Conservation (phyloP, 2,797 vertebrate species). For the Anguilla marmorata region DNA sequence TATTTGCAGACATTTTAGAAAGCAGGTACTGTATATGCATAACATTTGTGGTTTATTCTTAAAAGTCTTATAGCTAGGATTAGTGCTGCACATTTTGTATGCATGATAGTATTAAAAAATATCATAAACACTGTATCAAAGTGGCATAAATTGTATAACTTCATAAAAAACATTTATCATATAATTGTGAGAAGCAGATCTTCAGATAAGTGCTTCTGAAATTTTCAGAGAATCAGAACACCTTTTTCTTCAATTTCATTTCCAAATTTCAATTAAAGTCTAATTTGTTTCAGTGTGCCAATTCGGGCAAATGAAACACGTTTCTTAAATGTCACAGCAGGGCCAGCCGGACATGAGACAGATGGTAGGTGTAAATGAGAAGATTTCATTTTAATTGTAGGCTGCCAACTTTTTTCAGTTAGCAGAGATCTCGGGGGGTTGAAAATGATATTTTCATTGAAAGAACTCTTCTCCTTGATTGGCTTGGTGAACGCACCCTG, state of each 20-base stretch:
- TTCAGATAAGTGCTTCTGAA: background rate
- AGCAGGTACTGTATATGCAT: background rate
- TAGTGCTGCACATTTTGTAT: background rate
- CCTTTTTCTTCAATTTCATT: background rate
- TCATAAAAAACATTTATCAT: background rate
- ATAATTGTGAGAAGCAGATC: background rate
- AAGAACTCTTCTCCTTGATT: constrained; percentile 6
- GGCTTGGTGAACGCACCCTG: background rate
- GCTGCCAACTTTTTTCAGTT: constrained; percentile 21
- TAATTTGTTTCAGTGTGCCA: background rate
- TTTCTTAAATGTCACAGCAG: constrained; percentile 28
- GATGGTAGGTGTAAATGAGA: constrained; percentile 34
- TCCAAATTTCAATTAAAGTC: constrained; percentile 8
- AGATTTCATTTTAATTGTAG: constrained; percentile 32
- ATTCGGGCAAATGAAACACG: constrained; percentile 17
- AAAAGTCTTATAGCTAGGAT: background rate
- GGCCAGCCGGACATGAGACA: constrained; percentile 19
- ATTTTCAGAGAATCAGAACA: background rate
- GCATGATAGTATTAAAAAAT: background rate
- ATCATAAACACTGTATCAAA: background rate
- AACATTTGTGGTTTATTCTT: background rate
- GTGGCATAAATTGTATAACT: background rate
- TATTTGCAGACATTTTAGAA: background rate
- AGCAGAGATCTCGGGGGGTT: constrained; percentile 4
- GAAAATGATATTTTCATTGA: constrained; percentile 18